These are phyloP conservation scores for Elephantulus edwardii DNA, from an alignment of 2,113 vertebrate genomes.

Conservation along the genomic window DNA sequence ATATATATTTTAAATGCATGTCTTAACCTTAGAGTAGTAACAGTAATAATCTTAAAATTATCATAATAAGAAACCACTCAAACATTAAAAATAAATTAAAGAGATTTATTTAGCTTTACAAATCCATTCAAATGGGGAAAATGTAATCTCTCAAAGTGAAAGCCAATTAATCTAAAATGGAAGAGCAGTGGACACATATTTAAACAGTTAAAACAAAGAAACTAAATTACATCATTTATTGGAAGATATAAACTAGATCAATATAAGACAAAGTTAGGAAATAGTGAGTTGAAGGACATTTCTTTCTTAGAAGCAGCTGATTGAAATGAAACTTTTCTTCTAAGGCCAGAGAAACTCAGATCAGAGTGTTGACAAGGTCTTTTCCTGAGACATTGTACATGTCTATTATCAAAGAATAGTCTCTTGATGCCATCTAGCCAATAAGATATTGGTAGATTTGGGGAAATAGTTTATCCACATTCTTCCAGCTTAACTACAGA, in stretches of 20 bases:
- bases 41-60: not conserved
- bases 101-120: too few species aligned
- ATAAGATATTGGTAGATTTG: not conserved
- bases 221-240: not conserved
- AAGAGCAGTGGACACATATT: not conserved
- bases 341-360: not conserved
- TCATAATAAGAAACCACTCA: too few species aligned
- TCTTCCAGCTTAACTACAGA: not conserved
- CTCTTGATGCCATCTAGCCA: too few species aligned
- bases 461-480: not conserved
- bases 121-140: too few species aligned
- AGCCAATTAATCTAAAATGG: not conserved
- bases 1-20: not conserved
- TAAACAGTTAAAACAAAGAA: not conserved
- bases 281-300: not conserved
- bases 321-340: not conserved
- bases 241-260: not conserved
- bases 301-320: not conserved
- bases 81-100: too few species aligned
- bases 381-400: too few species aligned
- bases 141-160: not conserved
- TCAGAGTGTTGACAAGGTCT: not conserved
- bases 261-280: not conserved
- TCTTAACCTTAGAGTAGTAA: not conserved
- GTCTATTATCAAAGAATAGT: too few species aligned